Percentiles rank a stretch among this genome's conserved stretches.
Conservation (phyloP, 1,140 invertebrate species). For the Amphibalanus amphitrite region DNA sequence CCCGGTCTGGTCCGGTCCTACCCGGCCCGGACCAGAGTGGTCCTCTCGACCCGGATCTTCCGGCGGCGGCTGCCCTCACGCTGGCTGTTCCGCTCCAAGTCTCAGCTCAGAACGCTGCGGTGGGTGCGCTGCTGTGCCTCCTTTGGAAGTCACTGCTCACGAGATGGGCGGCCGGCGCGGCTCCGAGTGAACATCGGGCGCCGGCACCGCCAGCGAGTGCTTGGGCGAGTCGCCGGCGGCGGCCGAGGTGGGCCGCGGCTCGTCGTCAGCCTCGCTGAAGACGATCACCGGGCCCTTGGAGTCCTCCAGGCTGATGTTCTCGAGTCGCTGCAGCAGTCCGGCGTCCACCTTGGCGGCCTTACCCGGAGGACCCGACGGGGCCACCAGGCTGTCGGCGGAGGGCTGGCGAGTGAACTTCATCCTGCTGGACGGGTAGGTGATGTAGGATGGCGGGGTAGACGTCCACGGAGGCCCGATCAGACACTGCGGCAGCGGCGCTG, state of each 20-base stretch:
- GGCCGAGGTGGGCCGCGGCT: conserved; percentile 5
- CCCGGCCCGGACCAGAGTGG: no score
- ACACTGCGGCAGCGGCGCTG: no score
- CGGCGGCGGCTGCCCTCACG: no score
- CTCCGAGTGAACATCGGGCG: neutral
- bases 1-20: no score
- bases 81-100: no score
- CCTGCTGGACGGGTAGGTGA: conserved; percentile 3
- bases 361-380: neutral
- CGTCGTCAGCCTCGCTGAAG: conserved; percentile 12
- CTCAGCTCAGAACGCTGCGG: neutral
- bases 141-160: neutral
- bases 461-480: no score
- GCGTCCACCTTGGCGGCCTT: neutral
- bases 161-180: neutral
- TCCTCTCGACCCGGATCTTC: neutral
- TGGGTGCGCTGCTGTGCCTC: no score
- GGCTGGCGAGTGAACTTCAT: conserved; percentile 8
- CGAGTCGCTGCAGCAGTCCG: neutral
- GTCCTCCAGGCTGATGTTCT: neutral
- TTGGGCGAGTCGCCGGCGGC: neutral
- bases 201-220: neutral
- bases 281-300: conserved; percentile 11
- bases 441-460: conserved; percentile 3
- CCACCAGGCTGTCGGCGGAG: neutral